Base-by-base conservation (phyloP, 2,888 invertebrate genomes). In the Dorcus parallelipipedus region DNA sequence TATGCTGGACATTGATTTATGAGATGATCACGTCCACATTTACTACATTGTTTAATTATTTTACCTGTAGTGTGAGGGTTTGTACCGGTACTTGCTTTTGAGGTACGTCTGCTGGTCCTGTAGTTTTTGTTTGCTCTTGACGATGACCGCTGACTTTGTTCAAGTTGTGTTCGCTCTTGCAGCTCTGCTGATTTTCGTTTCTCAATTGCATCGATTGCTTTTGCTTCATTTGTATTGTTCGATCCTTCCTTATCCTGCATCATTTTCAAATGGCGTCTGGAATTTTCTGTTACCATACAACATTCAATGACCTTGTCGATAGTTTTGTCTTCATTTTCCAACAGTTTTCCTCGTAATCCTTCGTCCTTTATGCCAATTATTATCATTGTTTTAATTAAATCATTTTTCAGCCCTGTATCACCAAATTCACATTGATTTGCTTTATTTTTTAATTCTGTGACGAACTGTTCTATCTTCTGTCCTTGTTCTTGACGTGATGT, bases 91-190 rank as follows among this genome's bases (percentile, higher is more conserved):
- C 26, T 33, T 33, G 5, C 26, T 6, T 33, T 33, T 33, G 26
- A 33, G 26, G 26, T 33, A 33, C 7, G 26, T 33, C 26, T 33
- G 26, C 26, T 33, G 26, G 26, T 33, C 26, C 26, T 33, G 26
- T 33, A 33, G 26, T 33, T 33, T 7, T 33, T 33, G 26, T 33
- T 33, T 33, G 26, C 26, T 7, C 26, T 33, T 33, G 26, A 33
- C 6, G 26, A 33, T 7, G 62, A 60, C 60, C 54, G 58, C 61
- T 61, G 58, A 52, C 70, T 71, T 74, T 77, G 72, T 41, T 14
- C 6, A 14, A 33, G 6, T 33, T 14, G 10, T 14, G 41, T 14
- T 41, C 41, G 41, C 41, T 41, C 41, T 14, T 41, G 41, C 41
- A 8, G 41, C 7, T 14, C 41, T 10, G n/a, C 10, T 10, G 41